Conservation (phyloP, 2,797 vertebrate genomes). For the Paramormyrops hopkinsi region DNA sequence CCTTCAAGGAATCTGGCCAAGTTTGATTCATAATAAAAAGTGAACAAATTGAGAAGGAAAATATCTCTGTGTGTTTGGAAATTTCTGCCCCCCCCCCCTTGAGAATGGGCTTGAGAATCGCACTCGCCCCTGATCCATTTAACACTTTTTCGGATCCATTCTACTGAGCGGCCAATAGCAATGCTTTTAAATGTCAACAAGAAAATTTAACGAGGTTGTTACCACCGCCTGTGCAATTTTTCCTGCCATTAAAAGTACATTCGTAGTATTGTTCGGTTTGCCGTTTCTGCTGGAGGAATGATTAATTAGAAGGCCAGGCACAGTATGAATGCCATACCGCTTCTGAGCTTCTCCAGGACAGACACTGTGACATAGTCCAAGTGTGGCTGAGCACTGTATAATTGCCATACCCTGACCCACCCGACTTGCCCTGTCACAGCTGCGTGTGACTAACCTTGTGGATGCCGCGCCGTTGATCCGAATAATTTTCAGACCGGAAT, state of each 20-base stretch:
- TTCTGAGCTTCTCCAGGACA: neutral
- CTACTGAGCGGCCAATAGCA: neutral
- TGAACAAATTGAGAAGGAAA: neutral
- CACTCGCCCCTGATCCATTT: neutral
- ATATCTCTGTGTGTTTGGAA: neutral
- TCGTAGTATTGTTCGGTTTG: neutral
- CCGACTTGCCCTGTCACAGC: constrained; percentile 21
- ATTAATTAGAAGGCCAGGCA: neutral
- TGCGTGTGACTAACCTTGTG: constrained; percentile 34
- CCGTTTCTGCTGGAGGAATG: neutral
- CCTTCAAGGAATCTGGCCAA: neutral
- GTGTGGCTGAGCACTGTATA: neutral
- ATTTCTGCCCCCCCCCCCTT: neutral
- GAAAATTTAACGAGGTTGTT: neutral
- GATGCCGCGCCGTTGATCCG: constrained; percentile 21
- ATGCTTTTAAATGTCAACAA: constrained; percentile 14
- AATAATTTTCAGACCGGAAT: constrained; percentile 22
- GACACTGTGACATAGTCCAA: neutral
- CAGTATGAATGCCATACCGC: neutral
- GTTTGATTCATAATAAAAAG: neutral
- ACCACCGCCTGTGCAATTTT: neutral
- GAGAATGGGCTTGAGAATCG: neutral
- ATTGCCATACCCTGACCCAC: neutral
- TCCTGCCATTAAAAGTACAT: neutral
- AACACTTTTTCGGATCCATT: neutral